These are phyloP conservation scores for Castor canadensis DNA, from an alignment of 2,113 vertebrate genomes.

Conservation along the genomic window DNA sequence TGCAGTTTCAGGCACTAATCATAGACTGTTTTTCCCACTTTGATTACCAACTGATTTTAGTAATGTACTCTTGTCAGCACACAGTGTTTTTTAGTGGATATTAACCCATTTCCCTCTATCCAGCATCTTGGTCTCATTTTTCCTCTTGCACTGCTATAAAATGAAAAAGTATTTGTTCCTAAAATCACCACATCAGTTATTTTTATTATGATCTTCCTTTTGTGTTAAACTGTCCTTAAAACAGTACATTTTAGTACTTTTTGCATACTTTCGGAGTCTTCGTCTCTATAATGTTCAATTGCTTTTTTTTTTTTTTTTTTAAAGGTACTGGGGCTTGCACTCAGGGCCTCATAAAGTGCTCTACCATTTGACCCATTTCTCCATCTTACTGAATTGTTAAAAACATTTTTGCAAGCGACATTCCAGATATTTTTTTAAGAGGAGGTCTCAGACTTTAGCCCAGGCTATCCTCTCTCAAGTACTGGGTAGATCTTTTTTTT, in stretches of 20 bases:
- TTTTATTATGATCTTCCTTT: constrained; percentile 6
- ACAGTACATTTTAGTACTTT: constrained; percentile 2
- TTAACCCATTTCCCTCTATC: not conserved
- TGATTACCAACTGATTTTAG: not conserved
- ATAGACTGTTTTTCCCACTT: not conserved
- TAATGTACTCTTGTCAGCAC: not conserved
- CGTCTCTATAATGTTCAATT: constrained; percentile 6
- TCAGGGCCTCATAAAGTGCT: no score
- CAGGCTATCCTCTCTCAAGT: not conserved
- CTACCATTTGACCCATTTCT: no score
- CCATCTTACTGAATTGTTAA: no score
- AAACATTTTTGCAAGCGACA: no score
- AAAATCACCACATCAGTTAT: not conserved
- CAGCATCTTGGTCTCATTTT: not conserved
- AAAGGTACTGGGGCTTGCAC: no score
- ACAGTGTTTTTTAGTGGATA: constrained; percentile 29
- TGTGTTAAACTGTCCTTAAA: constrained; percentile 5
- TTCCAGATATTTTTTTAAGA: not conserved
- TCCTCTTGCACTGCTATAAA: not conserved
- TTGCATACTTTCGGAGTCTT: not conserved
- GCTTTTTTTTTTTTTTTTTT: no score
- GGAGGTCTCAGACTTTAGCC: not conserved
- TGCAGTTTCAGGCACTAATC: not conserved
- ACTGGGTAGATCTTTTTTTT: not conserved
- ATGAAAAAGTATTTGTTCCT: constrained; percentile 3